Percentiles rank a stretch among this genome's conserved stretches.
These are phyloP conservation scores for Palloptera scutellata DNA, from an alignment of 2,888 invertebrate genomes.

Conservation along the genomic window DNA sequence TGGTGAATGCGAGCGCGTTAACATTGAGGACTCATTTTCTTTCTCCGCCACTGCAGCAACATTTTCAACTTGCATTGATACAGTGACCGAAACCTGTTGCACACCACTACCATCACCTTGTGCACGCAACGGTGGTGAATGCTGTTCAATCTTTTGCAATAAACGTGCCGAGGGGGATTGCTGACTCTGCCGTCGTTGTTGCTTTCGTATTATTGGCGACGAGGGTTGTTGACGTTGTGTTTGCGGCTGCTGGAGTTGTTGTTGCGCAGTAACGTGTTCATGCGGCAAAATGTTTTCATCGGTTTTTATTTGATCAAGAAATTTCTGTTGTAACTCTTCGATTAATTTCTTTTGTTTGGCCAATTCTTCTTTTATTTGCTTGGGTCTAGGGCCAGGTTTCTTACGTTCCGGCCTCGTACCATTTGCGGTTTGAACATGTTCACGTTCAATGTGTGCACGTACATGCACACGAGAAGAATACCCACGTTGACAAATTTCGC, in stretches of 20 bases:
- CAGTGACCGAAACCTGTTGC: conserved; percentile 52
- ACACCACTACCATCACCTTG: conserved; percentile 33
- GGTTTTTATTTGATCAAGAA: conserved; percentile 35
- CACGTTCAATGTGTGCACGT: conserved; percentile 53
- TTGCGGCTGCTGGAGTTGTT: background rate
- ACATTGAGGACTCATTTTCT: conserved; percentile 34
- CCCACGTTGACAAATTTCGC: conserved; percentile 53
- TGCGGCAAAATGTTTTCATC: conserved; percentile 27
- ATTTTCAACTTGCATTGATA: conserved; percentile 53
- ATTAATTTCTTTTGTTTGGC: conserved; percentile 49
- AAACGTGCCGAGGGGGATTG: background rate
- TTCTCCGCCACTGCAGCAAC: conserved; percentile 34
- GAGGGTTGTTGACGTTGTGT: background rate
- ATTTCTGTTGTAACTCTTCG: conserved; percentile 42
- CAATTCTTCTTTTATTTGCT: conserved; percentile 46
- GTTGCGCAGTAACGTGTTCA: background rate
- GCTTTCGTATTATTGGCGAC: background rate
- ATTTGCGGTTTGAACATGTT: conserved; percentile 44
- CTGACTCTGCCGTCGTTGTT: conserved; percentile 19
- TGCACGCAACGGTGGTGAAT: conserved; percentile 21
- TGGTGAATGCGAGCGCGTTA: conserved; percentile 22
- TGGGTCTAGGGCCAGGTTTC: conserved; percentile 41
- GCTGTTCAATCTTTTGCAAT: conserved; percentile 12
- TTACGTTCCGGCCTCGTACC: conserved; percentile 29
- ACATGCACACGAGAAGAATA: conserved; percentile 60